Base-by-base conservation (phyloP, 2,888 invertebrate species). In the Tortricodes alternella region DNA sequence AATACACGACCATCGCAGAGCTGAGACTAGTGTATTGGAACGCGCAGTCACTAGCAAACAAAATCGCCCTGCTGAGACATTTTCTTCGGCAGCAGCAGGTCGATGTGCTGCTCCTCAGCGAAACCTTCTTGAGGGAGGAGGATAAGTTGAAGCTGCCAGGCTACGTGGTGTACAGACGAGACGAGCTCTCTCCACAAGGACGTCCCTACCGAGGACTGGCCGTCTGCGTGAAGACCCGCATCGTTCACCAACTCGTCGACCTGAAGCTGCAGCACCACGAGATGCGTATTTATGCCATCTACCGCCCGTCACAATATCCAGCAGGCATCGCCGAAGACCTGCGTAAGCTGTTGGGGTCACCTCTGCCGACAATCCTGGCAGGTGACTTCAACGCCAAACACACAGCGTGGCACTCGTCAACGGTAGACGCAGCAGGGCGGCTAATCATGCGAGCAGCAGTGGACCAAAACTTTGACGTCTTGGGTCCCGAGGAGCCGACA, bases 211-310 rank as follows among this genome's bases (percentile, higher is more conserved):
- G 59, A 0, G 63, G 63, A 0, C 24, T 61, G 1, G 56, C 59
- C 1, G 50, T 61, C 1, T 24, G 61, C 0, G 53, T 63, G 0
- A 50, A 27, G 0, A 39, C 57, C n/a, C 9, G 19, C 5, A 18
- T 62, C 3, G 15, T 60, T 9, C 62, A 64, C 39, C 56, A 56
- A 6, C 59, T 21, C 0, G 19, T 62, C 1, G 53, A 50, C 8
- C 27, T 27, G 5, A 3, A 27, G 3, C 27, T 27, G 27, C 5
- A 8, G 8, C 8, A 9, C 2, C 13, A 8, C 0, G 43, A 53
- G 3, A 15, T 53, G 1, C 44, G 58, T 2, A 2, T 61, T 0
- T 60, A 46, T 13, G 58, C 62, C 6, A 4, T 49, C 1, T 64
- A 64, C 41, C 24, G 53, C 4, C 60, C 63, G 0, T 2, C 27